Evolutionary conservation across 92 coral and sea anemone species (phyloP).

Genomic region (Siderastrea siderea): DNA sequence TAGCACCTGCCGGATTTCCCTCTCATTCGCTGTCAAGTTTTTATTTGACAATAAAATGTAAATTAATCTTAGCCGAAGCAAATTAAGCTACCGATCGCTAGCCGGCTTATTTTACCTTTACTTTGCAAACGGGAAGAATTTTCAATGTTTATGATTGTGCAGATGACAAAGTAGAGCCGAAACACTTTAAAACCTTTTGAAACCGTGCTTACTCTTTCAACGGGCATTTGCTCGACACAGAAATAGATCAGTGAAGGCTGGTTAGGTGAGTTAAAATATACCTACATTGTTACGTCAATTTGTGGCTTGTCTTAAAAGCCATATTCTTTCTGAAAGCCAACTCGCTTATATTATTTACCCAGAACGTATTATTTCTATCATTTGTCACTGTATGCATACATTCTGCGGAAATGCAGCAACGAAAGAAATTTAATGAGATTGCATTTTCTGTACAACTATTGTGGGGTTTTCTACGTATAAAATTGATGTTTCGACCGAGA

Average conservation of each 20-base stretch:
- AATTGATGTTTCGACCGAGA: not conserved
- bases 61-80: conserved; percentile 20
- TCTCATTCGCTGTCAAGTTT: not conserved
- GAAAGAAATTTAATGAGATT: not conserved
- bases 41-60: conserved; percentile 19
- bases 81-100: not conserved
- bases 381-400: not conserved
- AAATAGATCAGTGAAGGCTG: no score
- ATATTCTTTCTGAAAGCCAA: not conserved
- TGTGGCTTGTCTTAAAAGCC: not conserved
- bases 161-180: not conserved
- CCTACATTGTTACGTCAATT: not conserved
- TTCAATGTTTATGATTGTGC: not conserved
- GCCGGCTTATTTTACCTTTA: not conserved
- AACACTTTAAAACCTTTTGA: not conserved
- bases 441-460: not conserved
- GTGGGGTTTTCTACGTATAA: not conserved
- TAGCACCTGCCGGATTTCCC: conserved; percentile 22
- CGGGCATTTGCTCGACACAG: no score
- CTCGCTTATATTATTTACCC: not conserved
- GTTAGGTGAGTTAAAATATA: not conserved
- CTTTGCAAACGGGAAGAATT: not conserved
- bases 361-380: conserved; percentile 3
- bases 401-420: conserved; percentile 20
- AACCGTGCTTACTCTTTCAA: not conserved